phyloP scores from a whole-genome alignment of 2,113 vertebrate genomes.

The Coptodon rendalli region DNA sequence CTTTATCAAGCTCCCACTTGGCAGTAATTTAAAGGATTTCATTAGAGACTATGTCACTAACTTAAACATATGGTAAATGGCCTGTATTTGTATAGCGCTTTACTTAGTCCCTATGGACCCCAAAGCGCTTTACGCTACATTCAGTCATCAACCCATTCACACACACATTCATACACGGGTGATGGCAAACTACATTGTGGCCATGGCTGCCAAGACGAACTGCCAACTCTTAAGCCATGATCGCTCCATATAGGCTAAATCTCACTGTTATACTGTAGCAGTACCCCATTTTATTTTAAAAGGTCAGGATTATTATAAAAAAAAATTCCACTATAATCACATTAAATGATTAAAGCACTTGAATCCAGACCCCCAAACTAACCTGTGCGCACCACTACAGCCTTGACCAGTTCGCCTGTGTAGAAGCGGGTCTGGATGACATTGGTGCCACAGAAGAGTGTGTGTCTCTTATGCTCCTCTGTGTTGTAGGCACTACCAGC shows the following conservation, averaged over 20 bases:
- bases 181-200: not conserved
- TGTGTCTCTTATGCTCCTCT: conserved; percentile 88
- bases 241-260: not conserved
- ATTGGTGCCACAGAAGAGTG: conserved; percentile 92
- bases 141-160: rapidly evolving
- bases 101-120: rapidly evolving
- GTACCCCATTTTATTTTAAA: not conserved
- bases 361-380: not conserved
- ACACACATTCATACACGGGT: not conserved
- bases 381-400: conserved; percentile 94
- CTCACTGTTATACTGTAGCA: not conserved
- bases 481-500: conserved; percentile 76
- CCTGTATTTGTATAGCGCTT: rapidly evolving
- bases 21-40: not conserved
- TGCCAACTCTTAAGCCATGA: not conserved
- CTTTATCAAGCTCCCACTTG: not conserved
- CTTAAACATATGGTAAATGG: not conserved
- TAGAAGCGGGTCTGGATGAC: conserved; percentile 98
- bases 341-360: not conserved
- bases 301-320: not conserved
- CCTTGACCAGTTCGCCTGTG: conserved; percentile 90
- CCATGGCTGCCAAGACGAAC: rapidly evolving
- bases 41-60: not conserved
- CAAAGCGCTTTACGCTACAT: rapidly evolving
- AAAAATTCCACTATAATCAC: not conserved